Percentiles rank a stretch among this genome's conserved stretches.
Evolutionary conservation across 2,888 invertebrate species (phyloP).

Genomic region (Drosophila trichaetosa): DNA sequence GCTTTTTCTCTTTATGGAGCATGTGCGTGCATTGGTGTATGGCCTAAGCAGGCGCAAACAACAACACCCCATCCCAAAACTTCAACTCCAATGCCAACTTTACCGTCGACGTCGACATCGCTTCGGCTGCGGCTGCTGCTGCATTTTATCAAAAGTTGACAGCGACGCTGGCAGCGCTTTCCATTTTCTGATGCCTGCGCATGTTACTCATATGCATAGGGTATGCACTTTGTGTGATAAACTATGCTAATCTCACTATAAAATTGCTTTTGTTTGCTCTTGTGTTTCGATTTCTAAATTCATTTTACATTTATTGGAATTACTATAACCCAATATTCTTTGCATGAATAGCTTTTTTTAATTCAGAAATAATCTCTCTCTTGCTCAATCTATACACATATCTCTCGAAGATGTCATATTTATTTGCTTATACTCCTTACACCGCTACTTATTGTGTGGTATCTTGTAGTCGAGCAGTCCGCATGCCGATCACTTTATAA

Average conservation of each 20-base stretch:
- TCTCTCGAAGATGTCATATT: neutral
- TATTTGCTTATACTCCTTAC: neutral
- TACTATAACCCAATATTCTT: neutral
- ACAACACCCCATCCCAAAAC: conserved; percentile 17
- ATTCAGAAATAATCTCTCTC: neutral
- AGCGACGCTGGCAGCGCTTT: conserved; percentile 58
- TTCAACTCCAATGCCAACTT: conserved; percentile 23
- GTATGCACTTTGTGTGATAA: conserved; percentile 20
- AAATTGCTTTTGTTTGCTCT: neutral
- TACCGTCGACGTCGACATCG: neutral
- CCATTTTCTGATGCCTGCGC: conserved; percentile 49
- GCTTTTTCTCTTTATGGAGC: conserved; percentile 5
- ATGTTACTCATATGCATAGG: conserved; percentile 14
- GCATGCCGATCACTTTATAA: conserved; percentile 30
- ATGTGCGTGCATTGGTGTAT: conserved; percentile 27
- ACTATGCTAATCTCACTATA: neutral
- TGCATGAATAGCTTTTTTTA: conserved; percentile 20
- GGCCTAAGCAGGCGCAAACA: conserved; percentile 49
- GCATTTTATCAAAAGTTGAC: conserved; percentile 31
- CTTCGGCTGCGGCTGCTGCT: neutral
- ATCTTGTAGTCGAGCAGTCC: conserved; percentile 29
- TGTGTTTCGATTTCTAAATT: neutral
- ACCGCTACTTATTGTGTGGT: conserved; percentile 12
- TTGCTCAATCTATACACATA: neutral
- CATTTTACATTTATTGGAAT: neutral